Evolutionary conservation across 1,140 invertebrate species (phyloP).

Genomic region (Adoxophyes honmai): DNA sequence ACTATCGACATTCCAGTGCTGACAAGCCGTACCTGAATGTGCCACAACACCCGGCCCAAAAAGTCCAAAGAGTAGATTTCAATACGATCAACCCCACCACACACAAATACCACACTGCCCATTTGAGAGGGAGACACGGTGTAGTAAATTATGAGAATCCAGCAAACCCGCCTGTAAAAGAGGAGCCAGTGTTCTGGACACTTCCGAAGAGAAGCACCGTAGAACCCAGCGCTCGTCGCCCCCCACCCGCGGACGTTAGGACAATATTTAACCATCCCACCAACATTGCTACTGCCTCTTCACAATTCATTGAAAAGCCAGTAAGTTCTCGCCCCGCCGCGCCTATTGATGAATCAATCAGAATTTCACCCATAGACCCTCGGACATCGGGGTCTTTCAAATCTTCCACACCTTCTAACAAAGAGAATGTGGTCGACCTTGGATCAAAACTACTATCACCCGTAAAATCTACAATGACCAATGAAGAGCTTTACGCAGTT

Average conservation of each 20-base stretch:
- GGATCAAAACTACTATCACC: slow-evolving; percentile 77
- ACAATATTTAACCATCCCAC: slow-evolving; percentile 20
- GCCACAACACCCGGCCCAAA: slow-evolving; percentile 34
- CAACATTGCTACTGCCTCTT: slow-evolving; percentile 17
- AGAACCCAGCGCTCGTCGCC: slow-evolving; percentile 22
- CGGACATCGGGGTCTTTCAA: slow-evolving; percentile 70
- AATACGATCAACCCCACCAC: slow-evolving; percentile 45
- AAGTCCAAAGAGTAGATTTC: slow-evolving; percentile 37
- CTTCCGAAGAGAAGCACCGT: slow-evolving; percentile 51
- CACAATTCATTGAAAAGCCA: slow-evolving; percentile 10
- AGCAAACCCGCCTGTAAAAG: slow-evolving; percentile 27
- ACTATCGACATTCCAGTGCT: slow-evolving; percentile 77
- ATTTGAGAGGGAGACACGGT: slow-evolving; percentile 48
- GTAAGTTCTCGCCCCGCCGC: background rate
- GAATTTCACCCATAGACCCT: slow-evolving; percentile 82
- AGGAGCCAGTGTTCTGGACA: slow-evolving; percentile 63
- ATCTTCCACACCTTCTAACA: slow-evolving; percentile 79
- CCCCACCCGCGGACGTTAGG: slow-evolving; percentile 3
- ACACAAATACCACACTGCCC: slow-evolving; percentile 46
- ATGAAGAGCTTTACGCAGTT: slow-evolving; percentile 86
- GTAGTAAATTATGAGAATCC: slow-evolving; percentile 44
- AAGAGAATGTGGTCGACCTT: slow-evolving; percentile 61
- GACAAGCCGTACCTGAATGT: slow-evolving; percentile 59
- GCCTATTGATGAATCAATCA: slow-evolving; percentile 62
- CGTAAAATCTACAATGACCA: slow-evolving; percentile 85